These are phyloP conservation scores for Herpetotheres cachinnans DNA, from an alignment of 2,113 vertebrate genomes.

Conservation along the genomic window DNA sequence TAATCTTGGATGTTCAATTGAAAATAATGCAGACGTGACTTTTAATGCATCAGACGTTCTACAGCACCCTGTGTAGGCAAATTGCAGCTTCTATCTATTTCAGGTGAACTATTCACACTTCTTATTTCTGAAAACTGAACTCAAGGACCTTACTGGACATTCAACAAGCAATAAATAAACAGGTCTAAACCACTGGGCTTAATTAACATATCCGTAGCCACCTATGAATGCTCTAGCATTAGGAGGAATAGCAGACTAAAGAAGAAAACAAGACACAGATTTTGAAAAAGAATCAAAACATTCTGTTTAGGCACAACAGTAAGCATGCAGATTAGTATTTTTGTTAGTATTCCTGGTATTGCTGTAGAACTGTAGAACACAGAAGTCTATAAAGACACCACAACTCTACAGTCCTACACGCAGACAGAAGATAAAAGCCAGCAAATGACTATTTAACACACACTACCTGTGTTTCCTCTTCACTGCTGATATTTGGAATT, in stretches of 20 bases:
- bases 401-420: neutral
- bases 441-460: neutral
- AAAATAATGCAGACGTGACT: neutral
- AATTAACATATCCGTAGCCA: neutral
- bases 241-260: neutral
- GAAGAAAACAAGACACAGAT: neutral
- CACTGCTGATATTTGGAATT: neutral
- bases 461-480: neutral
- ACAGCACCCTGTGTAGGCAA: neutral
- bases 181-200: neutral
- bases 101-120: neutral
- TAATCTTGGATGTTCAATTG: neutral
- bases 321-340: neutral
- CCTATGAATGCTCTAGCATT: neutral
- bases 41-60: neutral
- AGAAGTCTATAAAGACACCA: neutral
- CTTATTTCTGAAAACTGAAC: neutral
- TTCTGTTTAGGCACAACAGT: neutral
- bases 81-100: neutral
- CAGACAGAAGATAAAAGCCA: neutral
- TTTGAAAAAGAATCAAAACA: neutral
- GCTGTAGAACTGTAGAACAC: neutral
- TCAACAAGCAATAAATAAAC: neutral
- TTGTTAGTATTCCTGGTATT: neutral
- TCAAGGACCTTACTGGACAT: neutral